Percentiles rank a stretch among this genome's conserved stretches.
Conservation (phyloP, 2,888 invertebrate species). For the Netelia melanura region DNA sequence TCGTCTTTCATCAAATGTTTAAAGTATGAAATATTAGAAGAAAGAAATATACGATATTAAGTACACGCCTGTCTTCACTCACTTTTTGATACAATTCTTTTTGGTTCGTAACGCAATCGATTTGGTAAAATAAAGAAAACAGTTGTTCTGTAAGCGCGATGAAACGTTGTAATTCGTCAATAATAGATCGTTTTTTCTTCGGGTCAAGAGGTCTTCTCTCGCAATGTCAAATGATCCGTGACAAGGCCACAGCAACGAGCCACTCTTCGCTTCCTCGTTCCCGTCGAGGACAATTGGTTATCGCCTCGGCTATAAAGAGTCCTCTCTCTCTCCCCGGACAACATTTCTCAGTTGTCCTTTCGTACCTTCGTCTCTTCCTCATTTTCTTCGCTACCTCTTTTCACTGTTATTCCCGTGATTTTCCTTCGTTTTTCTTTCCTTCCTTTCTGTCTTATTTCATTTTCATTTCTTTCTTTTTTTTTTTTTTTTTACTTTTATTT, state of each 20-base stretch:
- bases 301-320: slow-evolving; percentile 25
- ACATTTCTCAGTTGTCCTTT: slow-evolving; percentile 33
- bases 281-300: slow-evolving; percentile 60
- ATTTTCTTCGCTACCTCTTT: slow-evolving; percentile 10
- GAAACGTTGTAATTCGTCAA: slow-evolving; percentile 57
- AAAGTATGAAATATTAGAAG: too few species aligned
- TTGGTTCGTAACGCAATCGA: not conserved
- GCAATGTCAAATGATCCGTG: slow-evolving; percentile 49
- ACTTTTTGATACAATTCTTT: too few species aligned
- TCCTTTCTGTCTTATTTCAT: not conserved
- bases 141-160: slow-evolving; percentile 24
- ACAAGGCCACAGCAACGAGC: not conserved
- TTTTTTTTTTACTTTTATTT: slow-evolving; percentile 19
- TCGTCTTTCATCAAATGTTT: not conserved
- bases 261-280: slow-evolving; percentile 40
- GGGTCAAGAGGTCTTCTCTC: slow-evolving; percentile 38
- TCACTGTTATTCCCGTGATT: slow-evolving; percentile 17
- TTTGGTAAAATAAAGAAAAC: not conserved
- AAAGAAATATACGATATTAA: too few species aligned
- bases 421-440: slow-evolving; percentile 13
- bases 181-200: slow-evolving; percentile 49
- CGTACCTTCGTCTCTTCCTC: slow-evolving; percentile 1
- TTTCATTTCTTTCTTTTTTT: slow-evolving; percentile 3
- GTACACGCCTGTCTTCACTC: too few species aligned
- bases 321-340: slow-evolving; percentile 10